Evolutionary conservation across 2,113 vertebrate species (phyloP).

Genomic region (Pampusana beccarii): DNA sequence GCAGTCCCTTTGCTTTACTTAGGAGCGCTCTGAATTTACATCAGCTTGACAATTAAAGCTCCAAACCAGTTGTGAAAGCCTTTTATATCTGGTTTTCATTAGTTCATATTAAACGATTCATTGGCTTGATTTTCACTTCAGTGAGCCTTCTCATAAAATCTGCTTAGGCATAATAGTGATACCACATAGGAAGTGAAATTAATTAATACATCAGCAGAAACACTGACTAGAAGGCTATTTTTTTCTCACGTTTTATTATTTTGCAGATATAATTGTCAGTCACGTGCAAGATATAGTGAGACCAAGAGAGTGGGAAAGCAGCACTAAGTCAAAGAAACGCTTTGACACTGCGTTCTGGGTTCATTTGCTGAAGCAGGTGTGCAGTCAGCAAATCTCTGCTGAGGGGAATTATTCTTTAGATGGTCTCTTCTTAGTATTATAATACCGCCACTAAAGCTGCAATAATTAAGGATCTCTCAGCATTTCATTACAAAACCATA

Average conservation of each 20-base stretch:
- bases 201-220: slow-evolving; percentile 77
- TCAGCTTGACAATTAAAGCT: slow-evolving; percentile 74
- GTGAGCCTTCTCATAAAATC: slow-evolving; percentile 74
- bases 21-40: slow-evolving; percentile 67
- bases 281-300: slow-evolving; percentile 21
- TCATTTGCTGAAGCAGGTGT: slow-evolving; percentile 66
- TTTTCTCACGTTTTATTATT: slow-evolving; percentile 62
- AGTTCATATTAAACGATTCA: slow-evolving; percentile 79
- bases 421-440: slow-evolving; percentile 15
- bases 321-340: slow-evolving; percentile 34
- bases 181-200: slow-evolving; percentile 65
- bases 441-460: slow-evolving; percentile 31
- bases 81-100: slow-evolving; percentile 81
- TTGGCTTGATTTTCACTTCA: slow-evolving; percentile 78
- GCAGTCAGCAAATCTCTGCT: slow-evolving; percentile 62
- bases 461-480: slow-evolving; percentile 66
- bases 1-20: slow-evolving; percentile 56
- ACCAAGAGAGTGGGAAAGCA: slow-evolving; percentile 4
- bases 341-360: slow-evolving; percentile 24
- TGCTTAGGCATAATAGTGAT: slow-evolving; percentile 68
- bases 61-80: slow-evolving; percentile 72
- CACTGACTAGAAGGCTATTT: slow-evolving; percentile 51
- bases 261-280: slow-evolving; percentile 62
- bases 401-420: slow-evolving; percentile 46
- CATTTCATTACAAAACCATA: slow-evolving; percentile 64